These are phyloP conservation scores for Scaptomyza graminum DNA, from an alignment of 1,140 invertebrate species.

Conservation along the genomic window DNA sequence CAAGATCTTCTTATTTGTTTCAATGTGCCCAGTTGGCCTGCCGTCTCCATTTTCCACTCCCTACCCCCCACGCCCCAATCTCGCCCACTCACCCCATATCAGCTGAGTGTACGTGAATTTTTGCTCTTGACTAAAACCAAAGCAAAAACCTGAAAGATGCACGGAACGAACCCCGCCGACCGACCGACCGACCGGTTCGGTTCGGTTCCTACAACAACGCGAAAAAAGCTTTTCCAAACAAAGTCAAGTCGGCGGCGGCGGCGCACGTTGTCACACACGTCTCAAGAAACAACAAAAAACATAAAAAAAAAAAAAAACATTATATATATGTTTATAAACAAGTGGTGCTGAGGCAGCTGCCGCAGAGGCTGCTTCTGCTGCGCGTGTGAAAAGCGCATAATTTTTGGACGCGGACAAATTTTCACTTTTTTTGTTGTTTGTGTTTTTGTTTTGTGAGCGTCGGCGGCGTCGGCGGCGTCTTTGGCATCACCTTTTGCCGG, in stretches of 20 bases:
- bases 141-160: constrained; percentile 36
- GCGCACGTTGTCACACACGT: constrained; percentile 56
- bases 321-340: neutral
- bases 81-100: neutral
- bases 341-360: constrained; percentile 23
- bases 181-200: constrained; percentile 55
- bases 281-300: constrained; percentile 9
- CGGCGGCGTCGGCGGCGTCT: constrained; percentile 39
- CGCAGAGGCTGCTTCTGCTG: too few relatives aligned
- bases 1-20: neutral
- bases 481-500: constrained; percentile 20
- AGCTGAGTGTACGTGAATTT: constrained; percentile 30
- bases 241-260: too few relatives aligned
- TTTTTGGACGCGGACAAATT: constrained; percentile 83
- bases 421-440: constrained; percentile 66
- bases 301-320: neutral
- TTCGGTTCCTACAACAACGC: constrained; percentile 23
- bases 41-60: too few relatives aligned
- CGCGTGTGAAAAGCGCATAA: constrained; percentile 83
- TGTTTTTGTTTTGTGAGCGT: constrained; percentile 23
- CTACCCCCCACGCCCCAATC: neutral
- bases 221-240: constrained; percentile 58
- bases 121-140: constrained; percentile 37
- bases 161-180: constrained; percentile 19
- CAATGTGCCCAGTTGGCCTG: constrained; percentile 4